Evolutionary conservation across 2,888 invertebrate genomes (phyloP).

Genomic region (Meiosimyza platycephala): DNA sequence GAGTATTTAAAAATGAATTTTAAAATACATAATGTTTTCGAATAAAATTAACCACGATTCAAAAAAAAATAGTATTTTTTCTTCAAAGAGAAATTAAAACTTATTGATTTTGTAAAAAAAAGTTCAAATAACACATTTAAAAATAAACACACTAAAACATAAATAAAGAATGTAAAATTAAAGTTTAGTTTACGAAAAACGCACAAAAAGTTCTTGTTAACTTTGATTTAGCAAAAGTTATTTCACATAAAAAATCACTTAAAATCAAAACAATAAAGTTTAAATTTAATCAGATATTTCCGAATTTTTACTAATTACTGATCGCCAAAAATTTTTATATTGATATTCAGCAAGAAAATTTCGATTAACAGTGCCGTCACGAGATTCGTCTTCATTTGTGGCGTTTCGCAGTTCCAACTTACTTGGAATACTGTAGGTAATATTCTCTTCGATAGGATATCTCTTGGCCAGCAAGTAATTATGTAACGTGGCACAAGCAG

Average conservation of each 20-base stretch:
- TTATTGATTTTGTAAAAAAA: no score
- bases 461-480: conserved; percentile 6
- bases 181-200: background rate
- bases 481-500: conserved; percentile 26
- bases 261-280: background rate
- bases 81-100: no score
- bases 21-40: no score
- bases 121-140: no score
- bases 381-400: background rate
- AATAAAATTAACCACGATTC: background rate
- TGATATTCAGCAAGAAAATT: background rate
- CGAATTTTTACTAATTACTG: background rate
- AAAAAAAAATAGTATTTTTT: no score
- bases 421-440: background rate
- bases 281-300: conserved; percentile 9
- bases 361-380: background rate
- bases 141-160: background rate
- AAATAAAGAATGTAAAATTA: background rate
- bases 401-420: conserved; percentile 4
- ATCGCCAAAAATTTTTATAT: background rate
- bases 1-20: no score
- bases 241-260: conserved; percentile 10
- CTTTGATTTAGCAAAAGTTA: background rate
- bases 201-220: conserved; percentile 1
- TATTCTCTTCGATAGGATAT: background rate